Base-by-base conservation (phyloP, 2,113 vertebrate species). In the Mustela nigripes region DNA sequence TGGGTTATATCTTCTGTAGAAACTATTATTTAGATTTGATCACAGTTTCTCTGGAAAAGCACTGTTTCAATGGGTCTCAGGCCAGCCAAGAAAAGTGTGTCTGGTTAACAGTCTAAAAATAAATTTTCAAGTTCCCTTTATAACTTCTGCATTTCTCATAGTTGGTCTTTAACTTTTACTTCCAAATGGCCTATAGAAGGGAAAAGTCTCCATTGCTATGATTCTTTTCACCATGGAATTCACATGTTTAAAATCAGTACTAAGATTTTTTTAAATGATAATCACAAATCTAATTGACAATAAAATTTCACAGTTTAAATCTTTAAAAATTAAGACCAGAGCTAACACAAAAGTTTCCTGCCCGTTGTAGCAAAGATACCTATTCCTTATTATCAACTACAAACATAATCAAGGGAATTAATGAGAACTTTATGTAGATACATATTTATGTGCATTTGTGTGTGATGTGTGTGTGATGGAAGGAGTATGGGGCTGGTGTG, bases 71-170 rank as follows among this genome's bases (percentile, higher is more conserved):
- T 24, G 80, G 26, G 24, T 94, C 94, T 97, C 84, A 58, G 48
- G 82, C 7, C 4, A 80, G 60, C 9, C 96, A 80, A 91, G 76
- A 90, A 94, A 97, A 98, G 95, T 88, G 74, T 98, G 92, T 94
- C 87, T 98, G 89, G 83, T 96, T 97, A 95, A 97, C 58, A 45
- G 79, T 39, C 90, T 98, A 97, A 98, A 97, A 97, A 97, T 98
- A 98, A 69, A 78, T 21, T 94, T 82, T 95, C 84, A 92, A 26
- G 26, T 94, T 98, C 98, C 97, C 87, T 97, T 98, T 98, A 98
- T 85, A 86, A 98, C 84, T 98, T 98, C 94, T 28, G 11, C 96
- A 95, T 98, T 98, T 98, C 97, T 96, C 98, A 94, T 93, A 91
- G 82, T 94, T 90, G 88, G 82, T 78, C 73, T 97, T 98, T 92